These are phyloP conservation scores for Cyanoderma ruficeps DNA, from an alignment of 2,113 vertebrate genomes.

Conservation along the genomic window DNA sequence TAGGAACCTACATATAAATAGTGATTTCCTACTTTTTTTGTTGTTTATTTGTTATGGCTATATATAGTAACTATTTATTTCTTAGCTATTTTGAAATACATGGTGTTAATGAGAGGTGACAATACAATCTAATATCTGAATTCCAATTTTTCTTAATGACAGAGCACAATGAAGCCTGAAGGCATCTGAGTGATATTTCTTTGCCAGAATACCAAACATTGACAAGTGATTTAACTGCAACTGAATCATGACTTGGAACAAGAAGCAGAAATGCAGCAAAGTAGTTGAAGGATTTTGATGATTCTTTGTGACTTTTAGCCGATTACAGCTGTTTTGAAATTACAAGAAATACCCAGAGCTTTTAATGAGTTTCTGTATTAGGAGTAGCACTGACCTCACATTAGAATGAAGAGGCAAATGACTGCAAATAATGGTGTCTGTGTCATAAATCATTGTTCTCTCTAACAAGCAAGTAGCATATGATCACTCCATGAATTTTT, in stretches of 20 bases:
- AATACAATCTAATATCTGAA: not conserved
- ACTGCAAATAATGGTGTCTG: not conserved
- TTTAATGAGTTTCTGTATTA: not conserved
- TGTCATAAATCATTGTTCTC: not conserved
- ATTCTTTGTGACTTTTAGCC: not conserved
- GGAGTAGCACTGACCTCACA: not conserved
- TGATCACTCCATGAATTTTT: not conserved
- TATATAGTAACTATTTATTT: not conserved
- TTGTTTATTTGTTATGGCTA: not conserved
- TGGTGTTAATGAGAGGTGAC: not conserved
- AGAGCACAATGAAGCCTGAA: not conserved
- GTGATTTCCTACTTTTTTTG: not conserved
- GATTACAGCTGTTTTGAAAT: not conserved
- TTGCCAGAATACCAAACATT: not conserved
- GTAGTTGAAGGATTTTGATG: not conserved
- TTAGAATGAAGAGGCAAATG: not conserved
- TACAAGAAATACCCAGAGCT: not conserved
- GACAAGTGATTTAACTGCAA: not conserved
- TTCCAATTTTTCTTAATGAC: not conserved
- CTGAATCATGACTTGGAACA: not conserved
- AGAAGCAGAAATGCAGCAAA: not conserved
- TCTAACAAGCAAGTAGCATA: not conserved
- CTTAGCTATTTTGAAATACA: not conserved
- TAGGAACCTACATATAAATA: not conserved
- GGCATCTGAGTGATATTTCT: not conserved